A percentile compares a stretch with the other conserved stretches of the same genome.
Evolutionary conservation across 2,797 vertebrate genomes (phyloP).

Genomic region (Poeciliopsis presidionis): DNA sequence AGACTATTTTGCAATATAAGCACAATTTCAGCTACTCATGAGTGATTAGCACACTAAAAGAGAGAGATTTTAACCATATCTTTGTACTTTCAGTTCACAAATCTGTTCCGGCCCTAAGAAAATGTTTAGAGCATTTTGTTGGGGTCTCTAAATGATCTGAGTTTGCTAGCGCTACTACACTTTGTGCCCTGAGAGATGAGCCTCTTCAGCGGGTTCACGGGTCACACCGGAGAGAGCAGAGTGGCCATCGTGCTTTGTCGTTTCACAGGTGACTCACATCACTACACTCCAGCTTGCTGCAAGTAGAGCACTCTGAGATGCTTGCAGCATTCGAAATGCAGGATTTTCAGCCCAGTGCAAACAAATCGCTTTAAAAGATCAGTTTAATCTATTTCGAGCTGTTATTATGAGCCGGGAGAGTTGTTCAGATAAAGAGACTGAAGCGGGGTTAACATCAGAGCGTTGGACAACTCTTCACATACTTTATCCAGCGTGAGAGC

Average conservation of each 20-base stretch:
- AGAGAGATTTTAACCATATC: conserved; percentile 12
- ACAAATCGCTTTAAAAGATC: conserved; percentile 88
- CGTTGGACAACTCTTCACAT: conserved; percentile 83
- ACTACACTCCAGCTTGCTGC: conserved; percentile 83
- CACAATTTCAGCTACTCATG: conserved; percentile 27
- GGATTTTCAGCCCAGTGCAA: conserved; percentile 85
- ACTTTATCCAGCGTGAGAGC: conserved; percentile 79
- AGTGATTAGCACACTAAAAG: conserved; percentile 31
- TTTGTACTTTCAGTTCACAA: conserved; percentile 32
- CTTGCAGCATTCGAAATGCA: conserved; percentile 83
- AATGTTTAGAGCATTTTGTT: conserved; percentile 29
- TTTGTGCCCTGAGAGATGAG: conserved; percentile 82
- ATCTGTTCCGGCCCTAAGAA: conserved; percentile 38
- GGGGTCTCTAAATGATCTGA: conserved; percentile 71
- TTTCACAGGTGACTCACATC: conserved; percentile 87
- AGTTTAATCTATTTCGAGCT: conserved; percentile 89
- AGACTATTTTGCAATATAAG: conserved; percentile 38
- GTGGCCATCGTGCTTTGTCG: conserved; percentile 86
- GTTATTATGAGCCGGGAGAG: conserved; percentile 83
- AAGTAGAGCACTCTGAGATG: conserved; percentile 82
- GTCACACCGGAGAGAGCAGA: conserved; percentile 78
- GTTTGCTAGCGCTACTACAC: conserved; percentile 74
- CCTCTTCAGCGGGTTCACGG: conserved; percentile 83
- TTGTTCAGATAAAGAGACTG: conserved; percentile 86
- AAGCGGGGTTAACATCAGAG: conserved; percentile 84